phyloP scores from a whole-genome alignment of 2,888 invertebrate genomes.

The Eretmocerus hayati region DNA sequence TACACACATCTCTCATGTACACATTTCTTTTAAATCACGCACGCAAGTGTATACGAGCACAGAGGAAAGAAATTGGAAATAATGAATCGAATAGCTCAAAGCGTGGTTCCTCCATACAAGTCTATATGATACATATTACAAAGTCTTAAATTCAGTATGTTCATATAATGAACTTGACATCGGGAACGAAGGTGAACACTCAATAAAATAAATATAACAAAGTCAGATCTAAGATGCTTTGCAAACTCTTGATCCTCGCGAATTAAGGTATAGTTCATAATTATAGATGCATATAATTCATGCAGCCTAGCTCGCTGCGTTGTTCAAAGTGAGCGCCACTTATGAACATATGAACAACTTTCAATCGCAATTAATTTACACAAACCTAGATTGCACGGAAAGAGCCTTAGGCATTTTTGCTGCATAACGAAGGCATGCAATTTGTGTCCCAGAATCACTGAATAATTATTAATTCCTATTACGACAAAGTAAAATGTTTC shows the following conservation, averaged over 20 bases:
- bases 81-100: slow-evolving; percentile 13
- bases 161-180: slow-evolving; percentile 9
- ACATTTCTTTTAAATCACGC: background rate
- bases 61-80: slow-evolving; percentile 14
- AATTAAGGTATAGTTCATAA: slow-evolving; percentile 16
- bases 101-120: slow-evolving; percentile 11
- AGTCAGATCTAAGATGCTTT: slow-evolving; percentile 24
- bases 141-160: slow-evolving; percentile 21
- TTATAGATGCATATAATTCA: slow-evolving; percentile 16
- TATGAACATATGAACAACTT: slow-evolving; percentile 16
- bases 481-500: slow-evolving; percentile 12
- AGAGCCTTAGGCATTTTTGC: slow-evolving; percentile 26
- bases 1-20: slow-evolving; percentile 4
- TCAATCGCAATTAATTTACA: slow-evolving; percentile 20
- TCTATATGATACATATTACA: slow-evolving; percentile 18
- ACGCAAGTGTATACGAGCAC: background rate
- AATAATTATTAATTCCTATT: slow-evolving; percentile 12
- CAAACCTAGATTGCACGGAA: slow-evolving; percentile 37
- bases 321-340: slow-evolving; percentile 12
- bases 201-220: slow-evolving; percentile 23
- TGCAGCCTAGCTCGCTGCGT: slow-evolving; percentile 18
- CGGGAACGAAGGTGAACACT: slow-evolving; percentile 11
- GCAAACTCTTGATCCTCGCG: slow-evolving; percentile 18
- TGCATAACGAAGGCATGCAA: slow-evolving; percentile 25
- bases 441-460: slow-evolving; percentile 29